phyloP scores from a whole-genome alignment of 2,113 vertebrate species.

The Gila orcuttii region DNA sequence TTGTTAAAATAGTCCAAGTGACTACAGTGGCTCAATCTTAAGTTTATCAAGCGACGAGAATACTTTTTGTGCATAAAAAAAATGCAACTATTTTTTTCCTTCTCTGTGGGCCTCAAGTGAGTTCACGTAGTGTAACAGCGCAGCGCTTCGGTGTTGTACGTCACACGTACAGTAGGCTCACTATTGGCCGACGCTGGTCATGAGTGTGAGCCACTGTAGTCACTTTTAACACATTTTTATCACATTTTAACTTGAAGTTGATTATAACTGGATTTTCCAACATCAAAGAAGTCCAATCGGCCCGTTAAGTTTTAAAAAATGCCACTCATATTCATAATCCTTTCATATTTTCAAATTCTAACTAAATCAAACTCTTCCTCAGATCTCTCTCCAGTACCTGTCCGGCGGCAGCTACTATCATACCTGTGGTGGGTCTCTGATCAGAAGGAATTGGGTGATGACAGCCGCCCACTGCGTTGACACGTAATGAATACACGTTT shows the following conservation, averaged over 20 bases:
- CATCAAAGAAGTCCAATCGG: background rate
- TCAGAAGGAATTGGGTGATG: slow-evolving; percentile 76
- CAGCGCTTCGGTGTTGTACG: no score
- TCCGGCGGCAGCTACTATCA: slow-evolving; percentile 70
- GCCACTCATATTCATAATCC: background rate
- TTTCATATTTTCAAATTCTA: background rate
- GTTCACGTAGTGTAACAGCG: no score
- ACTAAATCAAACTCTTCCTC: slow-evolving; percentile 9
- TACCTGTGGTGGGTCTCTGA: slow-evolving; percentile 80
- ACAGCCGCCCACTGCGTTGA: slow-evolving; percentile 83
- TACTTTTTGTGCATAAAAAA: no score
- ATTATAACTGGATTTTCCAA: background rate
- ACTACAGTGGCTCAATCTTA: no score
- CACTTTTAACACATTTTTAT: no score
- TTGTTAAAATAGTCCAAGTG: no score
- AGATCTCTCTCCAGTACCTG: slow-evolving; percentile 83
- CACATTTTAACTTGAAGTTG: background rate
- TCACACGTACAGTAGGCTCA: no score
- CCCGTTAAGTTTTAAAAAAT: background rate
- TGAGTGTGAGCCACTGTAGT: no score
- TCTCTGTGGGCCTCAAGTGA: no score
- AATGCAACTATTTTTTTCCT: no score
- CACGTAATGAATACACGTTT: slow-evolving; percentile 55
- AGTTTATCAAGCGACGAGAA: no score
- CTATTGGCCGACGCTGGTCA: no score